A percentile compares a stretch with the other conserved stretches of the same genome.
Evolutionary conservation across 2,113 vertebrate species (phyloP).

Genomic region (Egretta garzetta): DNA sequence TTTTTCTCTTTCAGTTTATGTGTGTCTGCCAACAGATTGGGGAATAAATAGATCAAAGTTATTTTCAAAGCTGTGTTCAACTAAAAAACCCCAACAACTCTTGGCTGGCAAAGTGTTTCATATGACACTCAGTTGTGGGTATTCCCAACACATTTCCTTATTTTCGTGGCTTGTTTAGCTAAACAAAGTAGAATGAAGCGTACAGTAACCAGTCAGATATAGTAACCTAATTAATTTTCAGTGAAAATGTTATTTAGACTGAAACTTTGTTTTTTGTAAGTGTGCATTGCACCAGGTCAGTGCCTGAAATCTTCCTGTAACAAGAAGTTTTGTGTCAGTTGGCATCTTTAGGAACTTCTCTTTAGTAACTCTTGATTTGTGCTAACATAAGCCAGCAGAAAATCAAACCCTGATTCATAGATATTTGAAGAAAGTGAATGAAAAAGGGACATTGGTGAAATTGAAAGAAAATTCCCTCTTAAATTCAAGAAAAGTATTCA

Average conservation of each 20-base stretch:
- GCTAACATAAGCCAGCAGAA: neutral
- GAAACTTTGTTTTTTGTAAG: neutral
- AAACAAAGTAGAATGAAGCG: neutral
- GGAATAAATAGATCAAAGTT: slow-evolving; percentile 12
- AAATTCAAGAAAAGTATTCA: neutral
- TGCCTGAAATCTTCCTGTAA: neutral
- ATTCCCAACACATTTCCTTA: neutral
- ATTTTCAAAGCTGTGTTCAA: neutral
- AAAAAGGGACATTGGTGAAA: neutral
- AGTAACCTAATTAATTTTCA: neutral
- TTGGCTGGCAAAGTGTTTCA: neutral
- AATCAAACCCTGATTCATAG: neutral
- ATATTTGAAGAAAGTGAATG: neutral
- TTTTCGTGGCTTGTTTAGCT: neutral
- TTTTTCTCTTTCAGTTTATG: neutral
- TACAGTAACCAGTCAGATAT: neutral
- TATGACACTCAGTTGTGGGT: neutral
- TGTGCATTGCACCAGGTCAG: neutral
- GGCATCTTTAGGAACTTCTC: neutral
- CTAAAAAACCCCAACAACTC: neutral
- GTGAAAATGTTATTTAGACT: neutral
- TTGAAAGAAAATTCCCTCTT: neutral
- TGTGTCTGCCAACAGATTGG: neutral
- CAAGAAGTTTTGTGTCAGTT: neutral
- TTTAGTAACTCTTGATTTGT: neutral